Percentiles rank a stretch among this genome's conserved stretches.
Evolutionary conservation across 1,140 invertebrate genomes (phyloP).

Genomic region (Micrasema minimum): DNA sequence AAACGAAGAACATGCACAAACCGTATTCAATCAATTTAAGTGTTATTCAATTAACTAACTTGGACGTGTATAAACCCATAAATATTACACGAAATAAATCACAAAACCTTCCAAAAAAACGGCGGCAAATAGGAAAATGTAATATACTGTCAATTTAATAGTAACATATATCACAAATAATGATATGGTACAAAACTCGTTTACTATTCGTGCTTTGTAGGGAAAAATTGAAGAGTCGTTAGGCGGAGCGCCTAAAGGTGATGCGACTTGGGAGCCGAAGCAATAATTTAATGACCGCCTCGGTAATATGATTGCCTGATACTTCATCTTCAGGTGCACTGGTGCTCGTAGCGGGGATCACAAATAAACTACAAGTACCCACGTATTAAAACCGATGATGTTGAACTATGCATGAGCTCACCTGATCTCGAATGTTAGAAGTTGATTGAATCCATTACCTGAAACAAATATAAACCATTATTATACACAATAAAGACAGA

Average conservation of each 20-base stretch:
- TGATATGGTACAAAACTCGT: slow-evolving; percentile 33
- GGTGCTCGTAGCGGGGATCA: background rate
- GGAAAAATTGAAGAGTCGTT: slow-evolving; percentile 42
- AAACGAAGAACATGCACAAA: slow-evolving; percentile 18
- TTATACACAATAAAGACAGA: no score
- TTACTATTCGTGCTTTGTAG: slow-evolving; percentile 34
- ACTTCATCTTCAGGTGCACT: slow-evolving; percentile 23
- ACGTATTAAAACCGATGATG: no score
- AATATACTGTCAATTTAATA: slow-evolving; percentile 45
- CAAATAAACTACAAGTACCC: slow-evolving; percentile 1
- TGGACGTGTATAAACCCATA: slow-evolving; percentile 24
- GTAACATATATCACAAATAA: slow-evolving; percentile 45
- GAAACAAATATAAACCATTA: slow-evolving; percentile 1
- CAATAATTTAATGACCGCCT: slow-evolving; percentile 41
- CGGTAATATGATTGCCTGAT: slow-evolving; percentile 41
- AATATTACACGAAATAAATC: slow-evolving; percentile 29
- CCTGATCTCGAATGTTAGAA: no score
- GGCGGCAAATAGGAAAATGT: slow-evolving; percentile 26
- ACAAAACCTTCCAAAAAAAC: slow-evolving; percentile 16
- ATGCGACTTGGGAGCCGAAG: slow-evolving; percentile 24
- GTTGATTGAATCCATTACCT: slow-evolving; percentile 1
- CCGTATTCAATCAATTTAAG: slow-evolving; percentile 37
- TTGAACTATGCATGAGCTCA: no score
- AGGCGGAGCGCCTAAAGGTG: slow-evolving; percentile 35
- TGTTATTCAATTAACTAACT: slow-evolving; percentile 39